A percentile compares a stretch with the other conserved stretches of the same genome.
Conservation (phyloP, 2,113 vertebrate species). For the Triplophysa tibetana region DNA sequence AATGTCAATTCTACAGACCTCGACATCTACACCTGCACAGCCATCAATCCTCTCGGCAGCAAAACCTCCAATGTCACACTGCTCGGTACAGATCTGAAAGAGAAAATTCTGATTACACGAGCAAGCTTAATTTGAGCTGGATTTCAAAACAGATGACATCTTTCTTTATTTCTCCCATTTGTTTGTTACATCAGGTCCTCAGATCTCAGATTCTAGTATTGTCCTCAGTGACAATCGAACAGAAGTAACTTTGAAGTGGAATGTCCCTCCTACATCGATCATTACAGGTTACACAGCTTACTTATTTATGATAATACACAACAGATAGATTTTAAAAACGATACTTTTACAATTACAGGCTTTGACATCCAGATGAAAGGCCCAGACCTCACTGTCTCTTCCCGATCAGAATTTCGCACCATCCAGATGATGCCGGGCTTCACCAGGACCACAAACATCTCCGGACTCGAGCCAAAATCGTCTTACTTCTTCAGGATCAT, state of each 20-base stretch:
- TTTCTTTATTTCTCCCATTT: no score
- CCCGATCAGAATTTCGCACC: slow-evolving; percentile 38
- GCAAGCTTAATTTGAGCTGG: no score
- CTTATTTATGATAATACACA: neutral
- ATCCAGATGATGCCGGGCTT: slow-evolving; percentile 57
- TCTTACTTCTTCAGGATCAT: slow-evolving; percentile 66
- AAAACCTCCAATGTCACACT: slow-evolving; percentile 44
- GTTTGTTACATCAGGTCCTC: slow-evolving; percentile 59
- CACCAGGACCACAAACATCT: slow-evolving; percentile 55
- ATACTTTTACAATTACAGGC: slow-evolving; percentile 49
- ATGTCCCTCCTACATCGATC: slow-evolving; percentile 63
- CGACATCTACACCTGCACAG: slow-evolving; percentile 60
- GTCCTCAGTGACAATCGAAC: slow-evolving; percentile 60
- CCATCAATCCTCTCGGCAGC: slow-evolving; percentile 63
- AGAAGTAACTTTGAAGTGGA: slow-evolving; percentile 68
- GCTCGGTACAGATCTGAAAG: slow-evolving; percentile 53
- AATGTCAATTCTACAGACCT: slow-evolving; percentile 57
- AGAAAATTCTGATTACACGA: no score
- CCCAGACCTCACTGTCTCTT: slow-evolving; percentile 45
- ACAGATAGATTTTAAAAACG: neutral
- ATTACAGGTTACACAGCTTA: slow-evolving; percentile 63
- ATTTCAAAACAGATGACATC: no score
- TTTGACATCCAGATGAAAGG: slow-evolving; percentile 72
- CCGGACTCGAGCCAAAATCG: slow-evolving; percentile 59
- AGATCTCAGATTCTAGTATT: slow-evolving; percentile 66